Evolutionary conservation across 2,888 invertebrate species (phyloP).

Genomic region (Nipponacmea schrenckii): DNA sequence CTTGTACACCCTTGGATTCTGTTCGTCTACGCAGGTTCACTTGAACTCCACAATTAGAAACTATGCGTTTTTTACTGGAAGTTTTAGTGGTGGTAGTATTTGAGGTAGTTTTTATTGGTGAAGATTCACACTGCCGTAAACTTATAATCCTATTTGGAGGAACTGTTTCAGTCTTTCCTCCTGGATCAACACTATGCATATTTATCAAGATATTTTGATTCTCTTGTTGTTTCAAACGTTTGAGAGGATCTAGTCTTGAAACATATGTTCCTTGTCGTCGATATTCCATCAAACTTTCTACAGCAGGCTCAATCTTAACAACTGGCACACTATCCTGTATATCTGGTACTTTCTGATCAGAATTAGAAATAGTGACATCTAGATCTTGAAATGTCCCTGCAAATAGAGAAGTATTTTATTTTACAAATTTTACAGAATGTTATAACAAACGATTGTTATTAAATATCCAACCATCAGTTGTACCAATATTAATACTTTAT

Average conservation of each 20-base stretch:
- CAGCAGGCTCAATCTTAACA: neutral
- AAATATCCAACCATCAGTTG: no score
- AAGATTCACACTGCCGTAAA: neutral
- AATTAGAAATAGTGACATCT: neutral
- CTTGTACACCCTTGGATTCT: constrained; percentile 47
- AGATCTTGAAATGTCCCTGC: no score
- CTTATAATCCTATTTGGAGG: neutral
- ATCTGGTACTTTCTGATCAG: constrained; percentile 15
- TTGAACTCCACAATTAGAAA: constrained; percentile 55
- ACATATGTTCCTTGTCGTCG: neutral
- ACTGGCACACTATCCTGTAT: neutral
- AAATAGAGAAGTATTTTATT: no score
- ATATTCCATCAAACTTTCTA: neutral
- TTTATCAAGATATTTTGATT: neutral
- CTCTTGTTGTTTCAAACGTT: neutral
- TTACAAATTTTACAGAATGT: no score
- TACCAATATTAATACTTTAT: no score
- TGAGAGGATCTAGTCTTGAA: neutral
- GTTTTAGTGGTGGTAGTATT: constrained; percentile 19
- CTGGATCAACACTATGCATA: constrained; percentile 1
- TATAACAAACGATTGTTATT: no score
- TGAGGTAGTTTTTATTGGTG: neutral
- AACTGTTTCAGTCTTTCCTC: neutral
- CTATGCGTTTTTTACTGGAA: constrained; percentile 35
- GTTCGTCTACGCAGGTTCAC: constrained; percentile 48